Conservation (phyloP, 2,888 invertebrate species). For the Proisotoma minuta region DNA sequence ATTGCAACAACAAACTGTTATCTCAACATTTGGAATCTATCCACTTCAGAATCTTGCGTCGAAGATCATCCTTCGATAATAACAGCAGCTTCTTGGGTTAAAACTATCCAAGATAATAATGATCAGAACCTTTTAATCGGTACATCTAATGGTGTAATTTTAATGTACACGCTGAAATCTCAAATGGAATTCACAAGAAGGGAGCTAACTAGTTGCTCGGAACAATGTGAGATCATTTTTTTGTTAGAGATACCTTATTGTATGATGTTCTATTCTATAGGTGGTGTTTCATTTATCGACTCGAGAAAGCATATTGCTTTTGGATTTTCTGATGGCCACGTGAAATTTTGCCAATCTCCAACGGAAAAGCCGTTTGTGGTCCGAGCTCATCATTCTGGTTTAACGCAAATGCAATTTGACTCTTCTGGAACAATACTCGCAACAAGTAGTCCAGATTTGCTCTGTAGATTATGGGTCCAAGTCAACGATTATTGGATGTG, state of each 20-base stretch:
- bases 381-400: slow-evolving; percentile 49
- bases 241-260: no score
- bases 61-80: slow-evolving; percentile 54
- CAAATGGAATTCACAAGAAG: slow-evolving; percentile 46
- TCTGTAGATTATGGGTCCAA: slow-evolving; percentile 54
- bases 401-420: slow-evolving; percentile 56
- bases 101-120: slow-evolving; percentile 15
- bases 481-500: slow-evolving; percentile 52
- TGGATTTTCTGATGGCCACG: slow-evolving; percentile 57
- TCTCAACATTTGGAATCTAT: slow-evolving; percentile 57
- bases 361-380: slow-evolving; percentile 19
- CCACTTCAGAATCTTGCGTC: slow-evolving; percentile 51
- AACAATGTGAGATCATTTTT: slow-evolving; percentile 43
- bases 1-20: slow-evolving; percentile 59
- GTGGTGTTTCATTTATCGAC: slow-evolving; percentile 55
- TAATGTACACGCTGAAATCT: slow-evolving; percentile 23
- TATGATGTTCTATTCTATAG: no score
- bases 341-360: slow-evolving; percentile 51
- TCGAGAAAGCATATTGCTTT: slow-evolving; percentile 58
- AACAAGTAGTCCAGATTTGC: slow-evolving; percentile 54
- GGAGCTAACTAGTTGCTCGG: slow-evolving; percentile 20
- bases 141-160: slow-evolving; percentile 54
- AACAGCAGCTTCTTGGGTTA: slow-evolving; percentile 56
- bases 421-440: slow-evolving; percentile 55
- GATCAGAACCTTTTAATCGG: slow-evolving; percentile 55